These are phyloP conservation scores for Proterorhinus semilunaris DNA, from an alignment of 2,113 vertebrate species.

Conservation along the genomic window DNA sequence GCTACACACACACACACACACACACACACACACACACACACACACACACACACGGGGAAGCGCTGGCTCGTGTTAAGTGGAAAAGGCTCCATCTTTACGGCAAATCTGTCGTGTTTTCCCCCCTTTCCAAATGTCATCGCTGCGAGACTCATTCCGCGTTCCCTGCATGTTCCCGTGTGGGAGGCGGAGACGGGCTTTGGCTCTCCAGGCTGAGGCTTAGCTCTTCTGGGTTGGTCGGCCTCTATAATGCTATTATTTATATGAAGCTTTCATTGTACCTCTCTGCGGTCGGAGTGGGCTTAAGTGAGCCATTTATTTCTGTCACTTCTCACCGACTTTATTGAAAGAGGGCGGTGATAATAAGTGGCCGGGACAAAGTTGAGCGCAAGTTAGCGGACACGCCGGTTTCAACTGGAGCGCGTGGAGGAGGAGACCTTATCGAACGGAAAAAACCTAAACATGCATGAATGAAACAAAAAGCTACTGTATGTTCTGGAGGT, in stretches of 20 bases:
- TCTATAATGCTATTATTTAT: conserved; percentile 68
- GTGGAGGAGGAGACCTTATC: no score
- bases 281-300: conserved; percentile 27
- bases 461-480: no score
- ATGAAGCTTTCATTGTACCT: conserved; percentile 48
- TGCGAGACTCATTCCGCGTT: conserved; percentile 67
- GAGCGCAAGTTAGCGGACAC: no score
- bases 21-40: conserved; percentile 34
- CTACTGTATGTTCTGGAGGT: no score
- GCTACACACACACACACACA: conserved; percentile 7
- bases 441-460: no score
- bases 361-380: not conserved
- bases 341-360: conserved; percentile 54
- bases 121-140: conserved; percentile 54
- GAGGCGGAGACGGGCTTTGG: conserved; percentile 45
- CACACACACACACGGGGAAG: conserved; percentile 47
- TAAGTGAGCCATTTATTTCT: conserved; percentile 50
- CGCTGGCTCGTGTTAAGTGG: conserved; percentile 59
- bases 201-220: conserved; percentile 36
- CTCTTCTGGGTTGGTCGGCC: conserved; percentile 53
- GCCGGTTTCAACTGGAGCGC: no score
- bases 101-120: conserved; percentile 69
- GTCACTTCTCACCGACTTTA: conserved; percentile 41
- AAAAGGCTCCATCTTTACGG: conserved; percentile 66
- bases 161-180: conserved; percentile 66